Evolutionary conservation across 2,888 invertebrate genomes (phyloP).

Genomic region (Aporophyla lueneburgensis): DNA sequence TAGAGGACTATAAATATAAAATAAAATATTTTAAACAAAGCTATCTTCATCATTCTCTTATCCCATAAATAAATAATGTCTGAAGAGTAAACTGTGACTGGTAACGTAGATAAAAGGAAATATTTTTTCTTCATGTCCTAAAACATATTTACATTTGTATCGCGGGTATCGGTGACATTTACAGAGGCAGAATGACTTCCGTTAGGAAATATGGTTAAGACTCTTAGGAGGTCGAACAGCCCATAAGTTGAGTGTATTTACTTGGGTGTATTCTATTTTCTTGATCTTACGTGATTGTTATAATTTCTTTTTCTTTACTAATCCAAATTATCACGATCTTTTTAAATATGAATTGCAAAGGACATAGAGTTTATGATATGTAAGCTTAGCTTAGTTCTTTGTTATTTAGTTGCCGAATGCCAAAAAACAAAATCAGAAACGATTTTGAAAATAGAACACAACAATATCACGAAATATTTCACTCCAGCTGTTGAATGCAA

Average conservation of each 20-base stretch:
- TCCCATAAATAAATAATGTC: neutral
- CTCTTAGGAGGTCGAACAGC: conserved; percentile 6
- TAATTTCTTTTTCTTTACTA: neutral
- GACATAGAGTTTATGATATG: no score
- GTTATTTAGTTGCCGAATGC: neutral
- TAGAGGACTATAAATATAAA: neutral
- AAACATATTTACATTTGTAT: conserved; percentile 36
- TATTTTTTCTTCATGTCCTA: conserved; percentile 17
- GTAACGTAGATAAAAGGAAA: conserved; percentile 15
- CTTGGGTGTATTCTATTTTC: neutral
- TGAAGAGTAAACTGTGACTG: neutral
- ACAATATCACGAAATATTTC: neutral
- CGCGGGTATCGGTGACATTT: conserved; percentile 18
- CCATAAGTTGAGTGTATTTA: conserved; percentile 15
- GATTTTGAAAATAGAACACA: neutral
- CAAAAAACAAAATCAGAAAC: neutral
- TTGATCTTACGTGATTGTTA: neutral
- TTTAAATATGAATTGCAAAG: neutral
- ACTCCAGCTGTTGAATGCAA: neutral
- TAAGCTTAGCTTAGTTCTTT: no score
- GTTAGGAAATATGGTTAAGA: conserved; percentile 36
- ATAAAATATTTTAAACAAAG: neutral
- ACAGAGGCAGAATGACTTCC: conserved; percentile 27
- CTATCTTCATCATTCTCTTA: neutral
- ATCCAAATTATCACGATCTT: neutral